Evolutionary conservation across 2,113 vertebrate species (phyloP).

Genomic region (Anarrhichthys ocellatus): DNA sequence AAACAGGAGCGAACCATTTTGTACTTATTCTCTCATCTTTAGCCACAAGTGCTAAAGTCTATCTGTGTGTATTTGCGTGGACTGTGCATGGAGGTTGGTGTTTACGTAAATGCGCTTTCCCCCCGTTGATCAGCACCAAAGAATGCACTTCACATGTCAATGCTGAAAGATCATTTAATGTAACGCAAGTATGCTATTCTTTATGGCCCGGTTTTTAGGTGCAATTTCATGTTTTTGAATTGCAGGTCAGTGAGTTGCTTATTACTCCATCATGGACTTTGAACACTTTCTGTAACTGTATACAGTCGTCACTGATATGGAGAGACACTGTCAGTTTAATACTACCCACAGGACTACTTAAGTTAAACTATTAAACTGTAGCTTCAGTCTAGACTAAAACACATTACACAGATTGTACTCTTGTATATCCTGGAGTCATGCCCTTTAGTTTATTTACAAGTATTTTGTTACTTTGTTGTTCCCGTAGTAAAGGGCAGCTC

Average conservation of each 20-base stretch:
- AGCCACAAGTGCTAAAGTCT: slow-evolving; percentile 1
- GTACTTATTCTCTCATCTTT: neutral
- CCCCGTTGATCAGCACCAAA: neutral
- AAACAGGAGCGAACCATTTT: slow-evolving; percentile 34
- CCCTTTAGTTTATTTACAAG: neutral
- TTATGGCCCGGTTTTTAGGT: neutral
- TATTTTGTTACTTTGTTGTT: neutral
- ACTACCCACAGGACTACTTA: neutral
- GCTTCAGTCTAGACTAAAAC: neutral
- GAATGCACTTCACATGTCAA: neutral
- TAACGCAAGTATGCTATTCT: slow-evolving; percentile 24
- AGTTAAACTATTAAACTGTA: neutral
- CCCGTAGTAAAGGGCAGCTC: neutral
- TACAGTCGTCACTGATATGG: neutral
- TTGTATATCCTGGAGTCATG: neutral
- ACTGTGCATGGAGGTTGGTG: neutral
- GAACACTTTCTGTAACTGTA: slow-evolving; percentile 31
- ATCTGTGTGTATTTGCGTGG: neutral
- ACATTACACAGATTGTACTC: neutral
- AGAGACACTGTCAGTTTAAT: neutral
- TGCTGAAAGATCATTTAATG: neutral
- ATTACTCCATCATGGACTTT: slow-evolving; percentile 45
- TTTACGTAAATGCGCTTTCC: neutral
- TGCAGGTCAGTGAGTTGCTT: neutral
- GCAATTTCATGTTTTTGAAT: neutral